phyloP scores from a whole-genome alignment of 2,888 invertebrate genomes.

The Malthinus flaveolus region DNA sequence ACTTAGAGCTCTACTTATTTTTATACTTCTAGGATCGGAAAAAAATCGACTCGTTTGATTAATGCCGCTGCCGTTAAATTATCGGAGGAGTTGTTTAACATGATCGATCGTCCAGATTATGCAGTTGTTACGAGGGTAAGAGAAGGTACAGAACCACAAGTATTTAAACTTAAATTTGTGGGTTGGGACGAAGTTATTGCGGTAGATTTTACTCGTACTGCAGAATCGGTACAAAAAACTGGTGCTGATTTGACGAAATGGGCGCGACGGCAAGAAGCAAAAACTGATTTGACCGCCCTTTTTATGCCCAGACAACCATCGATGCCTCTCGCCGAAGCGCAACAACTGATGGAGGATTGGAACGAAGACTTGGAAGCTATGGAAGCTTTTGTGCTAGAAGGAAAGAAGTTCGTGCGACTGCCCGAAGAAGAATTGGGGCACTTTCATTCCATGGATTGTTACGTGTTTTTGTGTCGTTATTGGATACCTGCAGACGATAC shows the following conservation, averaged over 20 bases:
- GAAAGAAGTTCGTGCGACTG: slow-evolving; percentile 94
- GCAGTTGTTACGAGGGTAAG: slow-evolving; percentile 87
- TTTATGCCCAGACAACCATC: slow-evolving; percentile 93
- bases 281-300: slow-evolving; percentile 91
- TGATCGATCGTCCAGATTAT: slow-evolving; percentile 88
- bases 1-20: background rate
- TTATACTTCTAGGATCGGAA: slow-evolving; percentile 77
- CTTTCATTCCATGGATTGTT: slow-evolving; percentile 94
- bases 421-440: slow-evolving; percentile 92
- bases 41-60: slow-evolving; percentile 93
- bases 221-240: slow-evolving; percentile 93
- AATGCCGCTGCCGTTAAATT: slow-evolving; percentile 95
- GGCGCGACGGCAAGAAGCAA: slow-evolving; percentile 88
- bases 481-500: slow-evolving; percentile 72
- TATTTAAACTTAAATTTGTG: slow-evolving; percentile 95
- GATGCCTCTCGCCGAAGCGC: slow-evolving; percentile 83
- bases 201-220: slow-evolving; percentile 97
- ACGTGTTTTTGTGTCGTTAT: slow-evolving; percentile 97
- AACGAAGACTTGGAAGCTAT: slow-evolving; percentile 97
- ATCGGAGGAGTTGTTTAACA: slow-evolving; percentile 93
- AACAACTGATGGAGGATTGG: slow-evolving; percentile 92
- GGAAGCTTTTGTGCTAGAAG: slow-evolving; percentile 97
- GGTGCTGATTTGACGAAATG: slow-evolving; percentile 94
- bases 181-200: slow-evolving; percentile 99
- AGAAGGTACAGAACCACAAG: slow-evolving; percentile 88